These are phyloP conservation scores for Hypocryptadius cinnamomeus DNA, from an alignment of 2,113 vertebrate species.

Conservation along the genomic window DNA sequence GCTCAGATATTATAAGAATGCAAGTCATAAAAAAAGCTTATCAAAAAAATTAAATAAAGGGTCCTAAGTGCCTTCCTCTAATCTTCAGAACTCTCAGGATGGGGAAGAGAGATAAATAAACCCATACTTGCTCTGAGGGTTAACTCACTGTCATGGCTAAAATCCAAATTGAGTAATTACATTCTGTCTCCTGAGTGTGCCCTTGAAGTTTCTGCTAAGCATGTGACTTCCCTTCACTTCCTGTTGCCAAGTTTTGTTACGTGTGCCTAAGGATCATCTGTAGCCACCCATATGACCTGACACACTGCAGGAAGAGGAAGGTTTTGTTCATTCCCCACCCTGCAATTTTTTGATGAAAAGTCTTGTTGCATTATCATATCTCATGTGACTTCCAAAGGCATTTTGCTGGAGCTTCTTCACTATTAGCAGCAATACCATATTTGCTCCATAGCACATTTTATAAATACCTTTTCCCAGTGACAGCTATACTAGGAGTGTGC, in stretches of 20 bases:
- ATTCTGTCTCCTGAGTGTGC: slow-evolving; percentile 22
- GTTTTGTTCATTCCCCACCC: background rate
- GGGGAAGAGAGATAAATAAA: slow-evolving; percentile 35
- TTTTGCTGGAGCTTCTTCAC: background rate
- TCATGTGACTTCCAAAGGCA: background rate
- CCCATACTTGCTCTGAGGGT: slow-evolving; percentile 33
- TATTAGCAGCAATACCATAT: background rate
- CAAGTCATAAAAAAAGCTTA: background rate
- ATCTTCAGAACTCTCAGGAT: background rate
- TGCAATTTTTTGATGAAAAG: background rate
- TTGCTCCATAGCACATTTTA: background rate
- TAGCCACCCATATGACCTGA: background rate
- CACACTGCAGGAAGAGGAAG: background rate
- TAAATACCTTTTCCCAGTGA: slow-evolving; percentile 18
- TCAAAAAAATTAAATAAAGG: background rate
- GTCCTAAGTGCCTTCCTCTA: slow-evolving; percentile 5
- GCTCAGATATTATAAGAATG: background rate
- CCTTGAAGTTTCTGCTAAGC: slow-evolving; percentile 53
- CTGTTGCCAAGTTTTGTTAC: slow-evolving; percentile 18
- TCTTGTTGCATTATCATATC: background rate
- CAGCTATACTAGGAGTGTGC: background rate
- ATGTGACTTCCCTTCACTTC: slow-evolving; percentile 50
- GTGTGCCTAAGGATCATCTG: background rate
- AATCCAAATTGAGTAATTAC: slow-evolving; percentile 59
- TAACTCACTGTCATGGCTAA: slow-evolving; percentile 51